Evolutionary conservation across 92 coral and sea anemone genomes (phyloP), one percentile per base, ranked within the genome.

Genomic region (Porites rus): DNA sequence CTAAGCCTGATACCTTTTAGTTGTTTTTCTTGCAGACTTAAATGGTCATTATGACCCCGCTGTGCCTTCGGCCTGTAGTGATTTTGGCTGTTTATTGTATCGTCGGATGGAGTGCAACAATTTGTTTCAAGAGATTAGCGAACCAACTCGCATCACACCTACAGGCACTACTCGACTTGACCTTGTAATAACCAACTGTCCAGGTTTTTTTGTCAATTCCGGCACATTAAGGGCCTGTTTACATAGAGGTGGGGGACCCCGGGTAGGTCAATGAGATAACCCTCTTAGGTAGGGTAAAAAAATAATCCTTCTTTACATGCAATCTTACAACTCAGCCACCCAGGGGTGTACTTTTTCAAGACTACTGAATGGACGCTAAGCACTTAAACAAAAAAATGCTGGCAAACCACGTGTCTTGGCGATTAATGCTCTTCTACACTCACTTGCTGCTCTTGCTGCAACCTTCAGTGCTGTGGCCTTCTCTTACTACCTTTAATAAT

Each of bases 11-110:
- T 11, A 76, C 75, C 52, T 28, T 28, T 74, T 68, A 50, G 74
- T 86, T 53, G 84, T 78, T 28, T 53, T 84, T n/a, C 73, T 73
- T 9, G 81, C 59, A 22, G 88, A 84, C n/a, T 46, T 79, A 51
- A 79, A 65, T 67, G 84, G 64, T 67, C 76, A 80, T 80, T 80
- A 80, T 65, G 84, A 80, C 52, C 18, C 75, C 38, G 2, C 52
- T 52, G 67, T n/a, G 60, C 75, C 65, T 8, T 80, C 76, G 10
- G 63, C 50, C 28, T 28, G 22, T 38, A 66, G 85, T 59, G 85
- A 80, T 80, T 80, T 80, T 43, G 85, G 85, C 16, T 63, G 11
- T 12, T 63, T n/a, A 63, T 63, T 63, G 67, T 14, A 63, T 63
- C 67, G 67, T 63, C 18, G 67, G 67, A 63, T 63, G 67, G 67